Evolutionary conservation across 2,797 vertebrate species (phyloP).

Genomic region (Arnoldichthys spilopterus): DNA sequence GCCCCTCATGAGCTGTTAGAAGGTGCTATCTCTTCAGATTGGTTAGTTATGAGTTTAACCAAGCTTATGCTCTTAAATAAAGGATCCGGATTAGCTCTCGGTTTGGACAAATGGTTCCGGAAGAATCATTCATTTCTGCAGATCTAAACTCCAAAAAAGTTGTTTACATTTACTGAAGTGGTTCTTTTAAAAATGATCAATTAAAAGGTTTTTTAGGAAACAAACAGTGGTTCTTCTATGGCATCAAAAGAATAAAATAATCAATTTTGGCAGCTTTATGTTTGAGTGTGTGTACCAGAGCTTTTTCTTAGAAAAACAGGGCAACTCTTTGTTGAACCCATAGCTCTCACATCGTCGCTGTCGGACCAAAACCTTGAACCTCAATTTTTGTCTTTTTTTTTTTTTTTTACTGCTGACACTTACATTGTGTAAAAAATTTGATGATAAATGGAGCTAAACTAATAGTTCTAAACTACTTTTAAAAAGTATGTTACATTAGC

Average conservation of each 20-base stretch:
- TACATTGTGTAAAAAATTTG: too few relatives aligned
- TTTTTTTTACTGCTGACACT: too few relatives aligned
- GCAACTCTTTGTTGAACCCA: background rate
- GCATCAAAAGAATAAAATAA: background rate
- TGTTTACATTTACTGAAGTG: background rate
- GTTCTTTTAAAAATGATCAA: background rate
- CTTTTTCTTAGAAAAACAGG: background rate
- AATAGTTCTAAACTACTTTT: too few relatives aligned
- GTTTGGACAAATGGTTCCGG: background rate
- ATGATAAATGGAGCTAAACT: too few relatives aligned
- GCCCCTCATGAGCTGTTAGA: background rate
- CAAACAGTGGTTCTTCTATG: background rate
- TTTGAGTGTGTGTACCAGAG: background rate
- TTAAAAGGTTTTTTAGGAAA: background rate
- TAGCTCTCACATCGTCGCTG: too few relatives aligned
- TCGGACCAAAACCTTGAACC: too few relatives aligned
- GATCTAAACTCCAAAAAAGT: background rate
- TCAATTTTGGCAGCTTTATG: background rate
- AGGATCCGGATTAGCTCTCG: background rate
- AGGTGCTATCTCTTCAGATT: background rate
- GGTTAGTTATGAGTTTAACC: background rate
- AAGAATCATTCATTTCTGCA: background rate
- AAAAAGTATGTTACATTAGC: too few relatives aligned
- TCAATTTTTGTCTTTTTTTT: too few relatives aligned
- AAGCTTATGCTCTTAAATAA: background rate